Percentiles rank a stretch among this genome's conserved stretches.
Conservation (phyloP, 1,140 invertebrate species). For the Drosophila erecta region DNA sequence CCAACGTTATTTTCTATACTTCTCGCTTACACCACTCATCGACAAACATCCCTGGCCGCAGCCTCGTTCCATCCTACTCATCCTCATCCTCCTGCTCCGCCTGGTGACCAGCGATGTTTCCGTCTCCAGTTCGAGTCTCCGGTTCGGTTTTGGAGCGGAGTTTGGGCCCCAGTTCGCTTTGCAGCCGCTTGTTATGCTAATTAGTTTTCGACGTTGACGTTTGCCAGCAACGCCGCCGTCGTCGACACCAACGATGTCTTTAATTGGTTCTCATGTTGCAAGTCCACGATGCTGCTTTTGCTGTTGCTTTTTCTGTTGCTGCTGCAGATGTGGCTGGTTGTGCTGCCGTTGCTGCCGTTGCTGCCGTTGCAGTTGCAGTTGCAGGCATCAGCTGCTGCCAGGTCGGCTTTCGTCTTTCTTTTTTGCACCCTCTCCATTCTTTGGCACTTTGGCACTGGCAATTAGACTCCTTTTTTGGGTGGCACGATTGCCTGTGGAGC, state of each 20-base stretch:
- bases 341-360: neutral
- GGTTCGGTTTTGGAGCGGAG: conserved; percentile 33
- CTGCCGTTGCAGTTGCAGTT: conserved; percentile 29
- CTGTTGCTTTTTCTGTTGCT: conserved; percentile 1
- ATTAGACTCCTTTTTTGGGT: conserved; percentile 69
- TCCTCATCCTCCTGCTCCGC: neutral
- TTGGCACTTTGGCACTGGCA: conserved; percentile 77
- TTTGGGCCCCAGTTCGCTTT: conserved; percentile 44
- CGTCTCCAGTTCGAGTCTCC: conserved; percentile 24
- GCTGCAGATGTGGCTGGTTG: conserved; percentile 1
- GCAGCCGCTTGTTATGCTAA: conserved; percentile 77
- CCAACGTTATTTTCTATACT: neutral
- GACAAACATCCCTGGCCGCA: neutral
- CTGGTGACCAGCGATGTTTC: conserved; percentile 38
- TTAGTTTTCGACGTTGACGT: conserved; percentile 83
- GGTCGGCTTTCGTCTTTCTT: conserved; percentile 16
- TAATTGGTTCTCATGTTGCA: conserved; percentile 82
- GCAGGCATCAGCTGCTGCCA: conserved; percentile 48
- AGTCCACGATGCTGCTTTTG: conserved; percentile 25
- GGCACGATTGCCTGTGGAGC: neutral
- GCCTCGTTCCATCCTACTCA: neutral
- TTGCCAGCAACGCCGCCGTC: conserved; percentile 66
- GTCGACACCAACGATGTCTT: conserved; percentile 72
- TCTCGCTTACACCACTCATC: neutral
- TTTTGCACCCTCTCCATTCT: conserved; percentile 22